A percentile compares a stretch with the other conserved stretches of the same genome.
Conservation (phyloP, 2,888 invertebrate genomes). For the Tetrapedia diversipes region DNA sequence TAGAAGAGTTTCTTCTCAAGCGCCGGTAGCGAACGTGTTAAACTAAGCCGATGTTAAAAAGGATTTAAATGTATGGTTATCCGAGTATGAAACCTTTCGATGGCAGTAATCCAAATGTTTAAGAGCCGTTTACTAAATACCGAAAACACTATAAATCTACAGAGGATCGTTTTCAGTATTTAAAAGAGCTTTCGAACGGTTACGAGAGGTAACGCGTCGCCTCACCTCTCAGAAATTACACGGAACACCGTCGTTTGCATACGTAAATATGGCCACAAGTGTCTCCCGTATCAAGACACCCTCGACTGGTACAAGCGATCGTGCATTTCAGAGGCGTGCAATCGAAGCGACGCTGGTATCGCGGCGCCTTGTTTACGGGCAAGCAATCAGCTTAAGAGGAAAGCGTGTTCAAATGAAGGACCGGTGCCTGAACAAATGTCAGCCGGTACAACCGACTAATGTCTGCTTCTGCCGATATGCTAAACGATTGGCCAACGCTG, state of each 20-base stretch:
- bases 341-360: constrained; percentile 37
- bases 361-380: constrained; percentile 48
- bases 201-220: no score
- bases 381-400: constrained; percentile 60
- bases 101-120: no score
- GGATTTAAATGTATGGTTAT: no score
- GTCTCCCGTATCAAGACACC: constrained; percentile 11
- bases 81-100: no score
- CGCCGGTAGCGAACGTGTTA: no score
- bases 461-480: constrained; percentile 36
- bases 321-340: constrained; percentile 41
- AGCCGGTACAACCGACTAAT: constrained; percentile 39
- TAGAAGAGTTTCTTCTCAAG: no score
- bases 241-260: neutral
- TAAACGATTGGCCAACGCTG: constrained; percentile 33
- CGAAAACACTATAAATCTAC: no score
- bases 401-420: constrained; percentile 55
- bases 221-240: neutral
- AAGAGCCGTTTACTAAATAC: no score
- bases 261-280: constrained; percentile 15
- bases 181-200: neutral
- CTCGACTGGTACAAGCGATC: constrained; percentile 26
- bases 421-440: constrained; percentile 58
- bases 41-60: no score
- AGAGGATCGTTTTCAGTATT: no score